These are phyloP conservation scores for Anhinga anhinga DNA, from an alignment of 2,113 vertebrate species.

Conservation along the genomic window DNA sequence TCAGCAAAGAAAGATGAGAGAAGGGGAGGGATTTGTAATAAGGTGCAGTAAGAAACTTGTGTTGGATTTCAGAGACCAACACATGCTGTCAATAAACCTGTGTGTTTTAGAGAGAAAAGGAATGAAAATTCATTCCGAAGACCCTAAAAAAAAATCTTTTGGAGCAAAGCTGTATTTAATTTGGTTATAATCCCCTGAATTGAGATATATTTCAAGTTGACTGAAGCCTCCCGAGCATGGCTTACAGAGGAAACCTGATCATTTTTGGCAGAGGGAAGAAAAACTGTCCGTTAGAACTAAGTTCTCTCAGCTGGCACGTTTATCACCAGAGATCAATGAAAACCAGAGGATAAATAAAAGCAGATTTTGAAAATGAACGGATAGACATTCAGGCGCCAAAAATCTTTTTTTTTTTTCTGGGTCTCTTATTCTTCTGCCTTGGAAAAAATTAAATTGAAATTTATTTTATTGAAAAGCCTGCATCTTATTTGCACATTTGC, in stretches of 20 bases:
- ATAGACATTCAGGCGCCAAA: not conserved
- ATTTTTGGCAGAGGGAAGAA: slow-evolving; percentile 14
- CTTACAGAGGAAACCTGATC: slow-evolving; percentile 22
- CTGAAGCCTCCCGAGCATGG: not conserved
- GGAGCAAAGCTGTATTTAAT: slow-evolving; percentile 31
- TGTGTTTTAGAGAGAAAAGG: slow-evolving; percentile 2
- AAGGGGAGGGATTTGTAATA: not conserved
- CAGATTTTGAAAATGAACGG: not conserved
- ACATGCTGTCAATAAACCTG: slow-evolving; percentile 2
- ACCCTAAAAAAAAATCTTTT: not conserved
- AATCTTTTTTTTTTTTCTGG: not conserved
- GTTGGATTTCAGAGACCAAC: not conserved
- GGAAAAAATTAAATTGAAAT: not conserved
- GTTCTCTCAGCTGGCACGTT: not conserved
- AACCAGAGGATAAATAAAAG: slow-evolving; percentile 13
- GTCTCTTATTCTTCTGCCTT: not conserved
- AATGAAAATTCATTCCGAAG: not conserved
- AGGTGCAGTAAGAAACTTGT: not conserved
- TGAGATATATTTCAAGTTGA: not conserved
- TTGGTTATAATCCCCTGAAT: not conserved
- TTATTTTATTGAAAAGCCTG: not conserved
- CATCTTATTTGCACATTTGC: not conserved
- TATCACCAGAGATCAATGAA: not conserved
- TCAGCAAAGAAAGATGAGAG: accelerated
- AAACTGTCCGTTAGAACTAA: not conserved